These are phyloP conservation scores for Drosophila austrosaltans DNA, from an alignment of 2,888 invertebrate genomes.

Conservation along the genomic window DNA sequence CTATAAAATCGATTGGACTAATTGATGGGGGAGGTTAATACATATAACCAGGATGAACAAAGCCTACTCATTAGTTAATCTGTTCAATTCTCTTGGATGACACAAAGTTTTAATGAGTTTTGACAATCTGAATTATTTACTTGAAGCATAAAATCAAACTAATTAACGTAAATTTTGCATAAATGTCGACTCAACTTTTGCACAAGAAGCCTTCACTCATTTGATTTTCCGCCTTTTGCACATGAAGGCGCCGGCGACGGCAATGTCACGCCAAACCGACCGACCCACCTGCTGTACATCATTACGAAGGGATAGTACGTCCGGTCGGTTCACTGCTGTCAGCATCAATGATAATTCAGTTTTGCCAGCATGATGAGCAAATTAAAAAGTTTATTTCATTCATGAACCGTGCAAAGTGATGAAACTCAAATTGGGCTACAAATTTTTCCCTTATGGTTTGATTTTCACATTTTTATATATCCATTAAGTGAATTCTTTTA, in stretches of 20 bases:
- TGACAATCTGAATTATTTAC: conserved; percentile 45
- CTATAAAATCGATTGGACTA: conserved; percentile 9
- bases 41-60: neutral
- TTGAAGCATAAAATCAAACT: conserved; percentile 59
- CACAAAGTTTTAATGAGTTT: conserved; percentile 59
- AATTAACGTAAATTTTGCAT: conserved; percentile 56
- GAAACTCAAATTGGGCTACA: conserved; percentile 34
- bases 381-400: conserved; percentile 52
- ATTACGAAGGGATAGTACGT: conserved; percentile 17
- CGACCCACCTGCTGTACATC: conserved; percentile 13
- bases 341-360: conserved; percentile 51
- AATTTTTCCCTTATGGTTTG: conserved; percentile 44
- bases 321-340: neutral
- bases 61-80: conserved; percentile 13
- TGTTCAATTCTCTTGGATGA: conserved; percentile 14
- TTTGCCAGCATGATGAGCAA: conserved; percentile 51
- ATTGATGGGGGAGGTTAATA: conserved; percentile 10
- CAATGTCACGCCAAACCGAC: conserved; percentile 31
- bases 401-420: conserved; percentile 37
- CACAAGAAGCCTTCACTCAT: conserved; percentile 33
- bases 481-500: conserved; percentile 19
- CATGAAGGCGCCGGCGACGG: conserved; percentile 44
- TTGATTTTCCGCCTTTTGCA: conserved; percentile 50
- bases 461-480: conserved; percentile 28
- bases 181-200: conserved; percentile 39